Evolutionary conservation across 2,113 vertebrate species (phyloP), one percentile per base, ranked within the genome.

Genomic region (Mesitornis unicolor): DNA sequence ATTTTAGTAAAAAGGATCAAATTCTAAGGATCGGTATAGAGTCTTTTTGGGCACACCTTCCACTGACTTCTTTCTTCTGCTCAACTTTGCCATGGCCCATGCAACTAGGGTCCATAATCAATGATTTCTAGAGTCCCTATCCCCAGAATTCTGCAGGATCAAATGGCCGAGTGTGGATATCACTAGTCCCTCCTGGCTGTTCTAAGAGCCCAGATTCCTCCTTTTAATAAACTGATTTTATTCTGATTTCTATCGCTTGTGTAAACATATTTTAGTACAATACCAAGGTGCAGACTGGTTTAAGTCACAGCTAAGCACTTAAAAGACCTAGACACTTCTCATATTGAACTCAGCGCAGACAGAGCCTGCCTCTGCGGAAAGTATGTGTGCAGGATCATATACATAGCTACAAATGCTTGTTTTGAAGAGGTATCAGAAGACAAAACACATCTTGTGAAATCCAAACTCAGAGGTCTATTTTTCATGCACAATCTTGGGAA

Each of bases 181-280:
- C 11, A 28, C 0, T 0, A 54, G 35, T 79, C 19, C 11, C 7
- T 82, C 40, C 25, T 40, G 5, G 4, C 28, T 74, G 9, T 82
- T 71, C 61, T 84, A 40, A 40, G 18, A 79, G 6, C 11, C 8
- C 5, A 36, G 7, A 7, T 13, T 63, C 71, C 22, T 47, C 12
- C 31, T 87, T 69, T 76, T 25, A 57, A 85, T 65, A 64, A 89
- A 65, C 5, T 69, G 36, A 63, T 25, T 86, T 81, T 86, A 63
- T 69, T 47, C 18, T 21, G 21, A 74, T 67, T 70, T 84, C 33
- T 59, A 6, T 60, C 4, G 43, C 45, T 86, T 48, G 4, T 16
- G 4, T 51, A 47, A 50, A 57, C 29, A 7, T 20, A 56, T 76
- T 83, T 85, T 33, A 73, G 25, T 42, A 33, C 13, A 61, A 48